Evolutionary conservation across 2,888 invertebrate species (phyloP).

Genomic region (Spisula subtruncata): DNA sequence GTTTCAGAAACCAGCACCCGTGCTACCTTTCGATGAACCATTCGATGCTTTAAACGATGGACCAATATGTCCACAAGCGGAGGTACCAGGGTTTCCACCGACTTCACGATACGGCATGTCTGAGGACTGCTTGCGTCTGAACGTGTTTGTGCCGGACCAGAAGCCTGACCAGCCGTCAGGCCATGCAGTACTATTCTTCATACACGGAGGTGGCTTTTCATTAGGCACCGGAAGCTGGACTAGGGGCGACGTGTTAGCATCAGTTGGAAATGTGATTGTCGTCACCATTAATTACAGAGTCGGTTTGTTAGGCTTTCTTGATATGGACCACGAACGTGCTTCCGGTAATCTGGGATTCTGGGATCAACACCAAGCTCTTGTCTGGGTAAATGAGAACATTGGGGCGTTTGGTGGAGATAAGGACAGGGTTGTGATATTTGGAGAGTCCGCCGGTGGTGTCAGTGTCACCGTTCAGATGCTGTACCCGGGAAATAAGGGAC

Average conservation of each 20-base stretch:
- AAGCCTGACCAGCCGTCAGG: conserved; percentile 26
- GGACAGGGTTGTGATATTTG: conserved; percentile 85
- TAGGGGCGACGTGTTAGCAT: conserved; percentile 11
- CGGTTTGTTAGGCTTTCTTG: conserved; percentile 97
- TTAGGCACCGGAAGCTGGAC: conserved; percentile 92
- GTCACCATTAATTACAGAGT: conserved; percentile 97
- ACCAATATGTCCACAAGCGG: conserved; percentile 13
- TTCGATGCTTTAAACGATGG: neutral
- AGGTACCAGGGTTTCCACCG: neutral
- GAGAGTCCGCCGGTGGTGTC: conserved; percentile 80
- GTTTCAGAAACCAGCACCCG: conserved; percentile 15
- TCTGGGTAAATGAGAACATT: neutral
- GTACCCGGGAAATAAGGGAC: conserved; percentile 72
- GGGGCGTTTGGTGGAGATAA: conserved; percentile 4
- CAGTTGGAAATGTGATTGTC: conserved; percentile 90
- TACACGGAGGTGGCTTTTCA: conserved; percentile 97
- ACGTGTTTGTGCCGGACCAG: conserved; percentile 94
- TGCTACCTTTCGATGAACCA: neutral
- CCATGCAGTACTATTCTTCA: conserved; percentile 94
- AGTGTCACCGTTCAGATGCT: conserved; percentile 75
- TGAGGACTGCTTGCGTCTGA: conserved; percentile 98
- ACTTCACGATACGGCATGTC: conserved; percentile 83
- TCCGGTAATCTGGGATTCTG: neutral
- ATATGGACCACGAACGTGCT: conserved; percentile 89
- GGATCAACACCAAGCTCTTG: neutral